Percentiles rank a stretch among this genome's conserved stretches.
These are phyloP conservation scores for Casuarius casuarius DNA, from an alignment of 2,113 vertebrate genomes.

Conservation along the genomic window DNA sequence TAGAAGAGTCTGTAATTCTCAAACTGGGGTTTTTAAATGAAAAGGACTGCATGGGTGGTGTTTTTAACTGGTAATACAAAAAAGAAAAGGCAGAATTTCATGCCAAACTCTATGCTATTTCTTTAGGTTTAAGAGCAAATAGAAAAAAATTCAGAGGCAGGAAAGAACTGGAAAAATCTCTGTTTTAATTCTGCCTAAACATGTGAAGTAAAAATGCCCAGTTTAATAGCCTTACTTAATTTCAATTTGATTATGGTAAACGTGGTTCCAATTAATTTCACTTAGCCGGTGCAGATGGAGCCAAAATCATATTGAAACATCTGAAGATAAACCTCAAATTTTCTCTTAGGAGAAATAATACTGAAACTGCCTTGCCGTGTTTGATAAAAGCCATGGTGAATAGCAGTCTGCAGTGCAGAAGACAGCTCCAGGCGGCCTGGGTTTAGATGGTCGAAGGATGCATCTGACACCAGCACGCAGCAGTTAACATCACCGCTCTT, in stretches of 20 bases:
- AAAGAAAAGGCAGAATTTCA: background rate
- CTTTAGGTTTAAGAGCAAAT: background rate
- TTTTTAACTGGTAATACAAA: background rate
- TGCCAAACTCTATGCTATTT: background rate
- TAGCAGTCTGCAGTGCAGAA: background rate
- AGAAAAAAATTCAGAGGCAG: background rate
- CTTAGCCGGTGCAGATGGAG: constrained; percentile 1
- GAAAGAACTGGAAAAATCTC: background rate
- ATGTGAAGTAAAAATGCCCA: background rate
- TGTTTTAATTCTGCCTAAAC: background rate
- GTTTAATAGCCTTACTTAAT: background rate
- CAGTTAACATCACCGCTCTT: background rate
- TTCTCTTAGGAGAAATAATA: constrained; percentile 5
- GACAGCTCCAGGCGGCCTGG: background rate
- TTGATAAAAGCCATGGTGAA: background rate
- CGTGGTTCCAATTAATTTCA: constrained; percentile 20
- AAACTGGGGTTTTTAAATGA: background rate
- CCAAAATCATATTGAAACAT: background rate
- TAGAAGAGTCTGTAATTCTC: background rate
- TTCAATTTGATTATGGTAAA: background rate
- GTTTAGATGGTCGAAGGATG: constrained; percentile 3
- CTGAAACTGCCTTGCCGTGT: background rate
- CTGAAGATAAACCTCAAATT: constrained; percentile 14
- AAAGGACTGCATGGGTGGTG: background rate
- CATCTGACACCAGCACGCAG: background rate